These are phyloP conservation scores for Hirudo medicinalis DNA, from an alignment of 1,140 invertebrate species.

Conservation along the genomic window DNA sequence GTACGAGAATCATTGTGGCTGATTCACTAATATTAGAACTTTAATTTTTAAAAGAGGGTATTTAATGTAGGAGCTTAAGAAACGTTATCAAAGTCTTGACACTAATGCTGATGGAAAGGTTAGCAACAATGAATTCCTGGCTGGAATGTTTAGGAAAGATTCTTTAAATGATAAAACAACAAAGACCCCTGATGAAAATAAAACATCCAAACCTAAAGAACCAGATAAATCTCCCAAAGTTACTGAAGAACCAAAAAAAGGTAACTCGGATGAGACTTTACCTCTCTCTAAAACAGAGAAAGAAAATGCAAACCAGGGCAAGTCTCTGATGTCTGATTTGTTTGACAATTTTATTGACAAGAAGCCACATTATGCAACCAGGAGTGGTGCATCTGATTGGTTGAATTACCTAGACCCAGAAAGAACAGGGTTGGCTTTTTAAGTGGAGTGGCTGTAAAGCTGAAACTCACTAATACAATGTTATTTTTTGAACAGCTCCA, in stretches of 20 bases:
- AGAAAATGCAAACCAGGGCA: not conserved
- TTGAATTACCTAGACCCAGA: conserved; percentile 2
- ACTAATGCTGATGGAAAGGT: not conserved
- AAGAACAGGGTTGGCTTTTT: not conserved
- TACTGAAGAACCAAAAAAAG: not conserved
- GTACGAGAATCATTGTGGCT: not conserved
- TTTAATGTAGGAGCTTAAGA: not conserved
- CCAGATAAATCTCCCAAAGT: not conserved
- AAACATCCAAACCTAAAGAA: not conserved
- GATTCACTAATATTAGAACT: not conserved
- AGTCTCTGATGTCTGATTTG: not conserved
- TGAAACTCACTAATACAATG: too few relatives aligned
- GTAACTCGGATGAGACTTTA: not conserved
- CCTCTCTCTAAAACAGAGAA: not conserved
- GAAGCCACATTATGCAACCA: not conserved
- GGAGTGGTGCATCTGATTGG: conserved; percentile 3
- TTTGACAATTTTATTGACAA: not conserved
- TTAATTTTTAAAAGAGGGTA: not conserved
- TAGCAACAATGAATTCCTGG: conserved; percentile 8
- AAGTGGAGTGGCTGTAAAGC: not conserved
- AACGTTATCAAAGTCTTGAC: not conserved
- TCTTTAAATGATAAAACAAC: not conserved
- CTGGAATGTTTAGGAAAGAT: conserved; percentile 7
- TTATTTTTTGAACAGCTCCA: too few relatives aligned
- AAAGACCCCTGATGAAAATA: not conserved